Evolutionary conservation across 2,797 vertebrate species (phyloP).

Genomic region (Sebastes hubbsi): DNA sequence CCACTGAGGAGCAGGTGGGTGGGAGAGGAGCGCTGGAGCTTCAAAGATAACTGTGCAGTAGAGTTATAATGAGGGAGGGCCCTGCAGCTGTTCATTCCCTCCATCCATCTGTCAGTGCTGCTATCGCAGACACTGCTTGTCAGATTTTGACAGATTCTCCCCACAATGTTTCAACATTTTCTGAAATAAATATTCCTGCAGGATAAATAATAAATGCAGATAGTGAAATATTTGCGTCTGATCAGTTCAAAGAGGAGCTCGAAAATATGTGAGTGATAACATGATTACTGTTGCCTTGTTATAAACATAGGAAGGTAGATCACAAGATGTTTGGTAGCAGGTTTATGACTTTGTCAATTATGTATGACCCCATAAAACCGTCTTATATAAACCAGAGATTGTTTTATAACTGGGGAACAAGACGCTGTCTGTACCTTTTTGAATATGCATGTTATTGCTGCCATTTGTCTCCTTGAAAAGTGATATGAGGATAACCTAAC

Average conservation of each 20-base stretch:
- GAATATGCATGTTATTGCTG: constrained; percentile 9
- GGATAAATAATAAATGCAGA: background rate
- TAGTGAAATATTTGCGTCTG: background rate
- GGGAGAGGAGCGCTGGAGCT: background rate
- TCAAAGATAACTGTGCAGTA: background rate
- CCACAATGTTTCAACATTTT: background rate
- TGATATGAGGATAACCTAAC: constrained; percentile 4
- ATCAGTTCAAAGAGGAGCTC: background rate
- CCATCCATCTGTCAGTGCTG: background rate
- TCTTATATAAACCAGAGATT: background rate
- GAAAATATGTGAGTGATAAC: background rate
- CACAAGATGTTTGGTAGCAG: background rate
- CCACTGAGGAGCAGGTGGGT: constrained; percentile 93
- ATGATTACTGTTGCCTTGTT: background rate
- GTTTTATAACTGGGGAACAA: background rate
- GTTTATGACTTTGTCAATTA: background rate
- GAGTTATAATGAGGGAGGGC: background rate
- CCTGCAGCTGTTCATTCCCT: background rate
- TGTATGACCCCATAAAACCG: background rate
- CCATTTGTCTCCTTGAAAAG: background rate
- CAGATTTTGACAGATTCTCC: background rate
- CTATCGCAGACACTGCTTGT: background rate
- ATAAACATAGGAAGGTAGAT: background rate
- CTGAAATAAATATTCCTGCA: background rate
- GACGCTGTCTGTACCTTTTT: background rate